Evolutionary conservation across 2,888 invertebrate genomes (phyloP), one percentile per base, ranked within the genome.

Genomic region (Epiblema foenella): DNA sequence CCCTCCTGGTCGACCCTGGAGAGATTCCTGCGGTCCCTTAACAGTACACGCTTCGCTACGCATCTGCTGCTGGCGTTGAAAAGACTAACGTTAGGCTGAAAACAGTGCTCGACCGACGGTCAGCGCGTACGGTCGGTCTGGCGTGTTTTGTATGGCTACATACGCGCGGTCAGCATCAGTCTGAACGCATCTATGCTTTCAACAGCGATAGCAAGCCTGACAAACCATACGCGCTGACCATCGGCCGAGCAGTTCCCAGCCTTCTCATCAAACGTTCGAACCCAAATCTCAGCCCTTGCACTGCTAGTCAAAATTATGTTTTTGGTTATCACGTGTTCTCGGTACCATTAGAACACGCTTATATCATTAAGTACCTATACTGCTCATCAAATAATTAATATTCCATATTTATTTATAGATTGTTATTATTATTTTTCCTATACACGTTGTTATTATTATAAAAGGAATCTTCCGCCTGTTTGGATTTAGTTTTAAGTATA

Each of bases 361-460:
- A 42, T 60, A 49, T 60, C 60, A 60, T 60, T 46, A 60, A 17
- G 8, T 60, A 60, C 37, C 29, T 54, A 29, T 29, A 37, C 60
- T 46, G 20, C 42, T 60, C 15, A 24, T 60, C 20, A 42, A n/a
- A 60, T 46, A 42, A 60, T 60, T 60, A 9, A 60, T 42, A 60
- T 24, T 60, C 46, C 46, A 49, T 60, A 46, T 46, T 46, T 60
- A 60, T 60, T 60, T 46, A 46, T n/a, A 60, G 17, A 59, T 18
- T 29, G 42, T 60, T 60, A 46, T 46, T 60, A 60, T 60, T 10
- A 60, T 60, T 60, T 60, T 60, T 60, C 46, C 46, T 60, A 60
- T 60, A 60, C 60, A 60, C 24, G n/a, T 60, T 60, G 60, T 60
- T 60, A 60, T 60, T 58, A 59, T 60, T 46, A 60, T 60, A 49